Evolutionary conservation across 1,140 invertebrate species (phyloP), one percentile per base, ranked within the genome.

Genomic region (Chymomyza costata): DNA sequence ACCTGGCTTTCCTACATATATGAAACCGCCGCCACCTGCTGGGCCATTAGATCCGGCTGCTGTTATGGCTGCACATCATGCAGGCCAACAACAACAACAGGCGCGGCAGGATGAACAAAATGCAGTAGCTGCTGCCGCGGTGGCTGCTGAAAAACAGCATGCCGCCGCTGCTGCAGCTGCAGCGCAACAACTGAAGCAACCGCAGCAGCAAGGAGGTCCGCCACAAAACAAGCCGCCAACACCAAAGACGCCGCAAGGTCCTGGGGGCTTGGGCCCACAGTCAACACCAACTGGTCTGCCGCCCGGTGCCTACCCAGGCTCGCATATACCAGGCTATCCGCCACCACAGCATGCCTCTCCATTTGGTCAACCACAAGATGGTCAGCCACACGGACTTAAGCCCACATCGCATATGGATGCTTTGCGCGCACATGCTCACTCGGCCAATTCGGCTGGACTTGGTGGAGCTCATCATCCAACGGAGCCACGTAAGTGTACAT

Each of bases 391-490:
- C 30, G 65, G 71, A 3, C 48, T 83, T 2, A 85, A 85, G 45
- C 83, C 83, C 15, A 88, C 87, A 6, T 89, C 88, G 45, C 88
- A 88, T 8, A 87, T 91, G 55, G 89, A 90, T 46, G 88, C 88
- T 1, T 52, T 90, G 37, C 67, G 89, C 44, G 89, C 89, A 6
- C 89, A 90, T 73, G 89, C 89, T 3, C 83, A 85, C 57, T 85
- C 84, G 3, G 84, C 84, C 11, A 85, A 78, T 35, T 68, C 70
- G 21, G 52, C 60, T 37, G 66, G 82, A 2, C 6, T 84, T 47
- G 62, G 81, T 25, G 59, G 86, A 0, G 73, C 85, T 25, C 87
- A 87, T 71, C 88, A 89, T 61, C 85, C 84, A 1, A 83, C 45
- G 84, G 88, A 59, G 86, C 88, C 53, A 60, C 60, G 83, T 85